Percentiles rank a stretch among this genome's conserved stretches.
phyloP scores from a whole-genome alignment of 2,113 vertebrate species.

The Phrynosoma blainvillii region DNA sequence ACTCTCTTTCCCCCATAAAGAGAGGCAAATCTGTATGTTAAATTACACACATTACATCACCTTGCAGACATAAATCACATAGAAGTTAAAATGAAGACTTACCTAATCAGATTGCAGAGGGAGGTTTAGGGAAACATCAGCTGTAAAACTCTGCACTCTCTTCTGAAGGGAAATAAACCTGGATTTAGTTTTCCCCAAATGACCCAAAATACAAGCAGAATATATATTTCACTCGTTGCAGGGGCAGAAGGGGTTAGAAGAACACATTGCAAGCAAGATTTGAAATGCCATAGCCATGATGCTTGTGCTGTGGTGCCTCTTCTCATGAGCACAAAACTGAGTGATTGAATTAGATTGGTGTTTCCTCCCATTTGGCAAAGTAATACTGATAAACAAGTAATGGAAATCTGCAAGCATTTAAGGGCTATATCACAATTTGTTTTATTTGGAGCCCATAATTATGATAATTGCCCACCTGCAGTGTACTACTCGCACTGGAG shows the following conservation, averaged over 20 bases:
- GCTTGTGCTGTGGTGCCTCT: slow-evolving; percentile 6
- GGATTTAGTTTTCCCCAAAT: slow-evolving; percentile 28
- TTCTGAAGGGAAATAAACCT: slow-evolving; percentile 27
- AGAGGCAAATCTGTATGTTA: slow-evolving; percentile 23
- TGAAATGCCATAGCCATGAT: neutral
- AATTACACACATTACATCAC: slow-evolving; percentile 11
- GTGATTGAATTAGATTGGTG: neutral
- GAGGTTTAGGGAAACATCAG: slow-evolving; percentile 49
- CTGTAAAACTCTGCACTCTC: neutral
- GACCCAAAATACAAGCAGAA: slow-evolving; percentile 35
- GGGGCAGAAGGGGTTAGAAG: slow-evolving; percentile 26
- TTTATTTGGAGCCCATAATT: slow-evolving; percentile 34
- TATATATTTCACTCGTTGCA: slow-evolving; percentile 24
- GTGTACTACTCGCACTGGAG: neutral
- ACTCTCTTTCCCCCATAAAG: slow-evolving; percentile 20
- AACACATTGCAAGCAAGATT: slow-evolving; percentile 16
- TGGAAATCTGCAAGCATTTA: slow-evolving; percentile 18
- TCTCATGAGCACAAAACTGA: slow-evolving; percentile 16
- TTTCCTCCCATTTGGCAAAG: slow-evolving; percentile 20
- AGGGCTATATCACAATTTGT: slow-evolving; percentile 12
- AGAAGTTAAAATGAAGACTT: slow-evolving; percentile 47
- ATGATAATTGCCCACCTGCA: slow-evolving; percentile 25
- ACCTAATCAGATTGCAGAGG: slow-evolving; percentile 38
- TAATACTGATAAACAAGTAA: slow-evolving; percentile 19
- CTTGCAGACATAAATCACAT: slow-evolving; percentile 42